phyloP scores from a whole-genome alignment of 2,797 vertebrate genomes.

The Sebastes variabilis region DNA sequence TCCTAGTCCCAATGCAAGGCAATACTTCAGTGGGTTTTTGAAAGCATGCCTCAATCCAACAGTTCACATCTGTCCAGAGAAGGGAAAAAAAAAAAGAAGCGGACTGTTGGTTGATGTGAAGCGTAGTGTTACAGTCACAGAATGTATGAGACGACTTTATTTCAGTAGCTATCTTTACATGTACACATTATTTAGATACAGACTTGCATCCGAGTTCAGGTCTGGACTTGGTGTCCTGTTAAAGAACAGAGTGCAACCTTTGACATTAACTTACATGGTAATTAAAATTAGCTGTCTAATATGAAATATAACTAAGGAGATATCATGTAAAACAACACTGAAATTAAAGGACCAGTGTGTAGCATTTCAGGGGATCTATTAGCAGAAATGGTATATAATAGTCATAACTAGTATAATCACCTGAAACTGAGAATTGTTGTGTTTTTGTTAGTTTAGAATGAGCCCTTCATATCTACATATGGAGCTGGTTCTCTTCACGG shows the following conservation, averaged over 20 bases:
- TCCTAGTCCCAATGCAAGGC: background rate
- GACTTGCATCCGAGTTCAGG: background rate
- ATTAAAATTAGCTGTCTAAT: background rate
- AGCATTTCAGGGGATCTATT: background rate
- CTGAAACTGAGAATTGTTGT: background rate
- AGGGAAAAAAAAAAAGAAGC: background rate
- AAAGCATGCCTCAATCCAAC: background rate
- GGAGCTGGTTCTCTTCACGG: no score
- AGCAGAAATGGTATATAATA: background rate
- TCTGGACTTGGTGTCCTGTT: background rate
- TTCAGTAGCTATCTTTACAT: slow-evolving; percentile 1
- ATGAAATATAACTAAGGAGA: background rate
- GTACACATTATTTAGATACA: background rate
- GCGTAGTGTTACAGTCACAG: slow-evolving; percentile 7
- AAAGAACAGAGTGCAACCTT: background rate
- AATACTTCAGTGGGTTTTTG: background rate
- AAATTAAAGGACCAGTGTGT: background rate
- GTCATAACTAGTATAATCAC: no score
- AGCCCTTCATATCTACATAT: background rate
- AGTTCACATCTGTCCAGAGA: background rate
- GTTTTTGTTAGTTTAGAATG: background rate
- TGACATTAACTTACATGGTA: background rate
- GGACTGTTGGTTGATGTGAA: background rate
- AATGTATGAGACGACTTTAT: background rate
- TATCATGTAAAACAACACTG: background rate